Percentiles rank a stretch among this genome's conserved stretches.
phyloP scores from a whole-genome alignment of 2,797 vertebrate genomes.

The Crypturellus tataupa region DNA sequence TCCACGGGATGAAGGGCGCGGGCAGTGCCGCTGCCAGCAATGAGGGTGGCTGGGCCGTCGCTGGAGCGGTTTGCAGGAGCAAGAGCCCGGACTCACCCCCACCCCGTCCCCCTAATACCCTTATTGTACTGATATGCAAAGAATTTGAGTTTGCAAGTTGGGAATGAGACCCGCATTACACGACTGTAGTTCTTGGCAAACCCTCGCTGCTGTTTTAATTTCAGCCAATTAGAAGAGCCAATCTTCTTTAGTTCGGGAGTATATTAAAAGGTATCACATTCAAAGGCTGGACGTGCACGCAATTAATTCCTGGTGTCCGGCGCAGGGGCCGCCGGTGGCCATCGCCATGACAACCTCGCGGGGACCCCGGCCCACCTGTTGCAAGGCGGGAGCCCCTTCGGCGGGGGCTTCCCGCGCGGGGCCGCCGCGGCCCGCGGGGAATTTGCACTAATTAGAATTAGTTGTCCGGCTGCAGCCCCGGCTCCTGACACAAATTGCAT shows the following conservation, averaged over 20 bases:
- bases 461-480: slow-evolving; percentile 87
- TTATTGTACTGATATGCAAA: slow-evolving; percentile 50
- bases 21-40: background rate
- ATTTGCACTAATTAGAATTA: slow-evolving; percentile 90
- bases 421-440: slow-evolving; percentile 83
- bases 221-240: slow-evolving; percentile 81
- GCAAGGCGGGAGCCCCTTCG: slow-evolving; percentile 73
- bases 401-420: slow-evolving; percentile 76
- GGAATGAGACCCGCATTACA: slow-evolving; percentile 46
- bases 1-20: background rate
- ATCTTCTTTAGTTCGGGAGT: slow-evolving; percentile 75
- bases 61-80: slow-evolving; percentile 13
- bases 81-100: no score
- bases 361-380: slow-evolving; percentile 85
- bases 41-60: background rate
- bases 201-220: slow-evolving; percentile 74
- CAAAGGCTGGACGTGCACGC: slow-evolving; percentile 76
- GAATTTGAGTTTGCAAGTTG: slow-evolving; percentile 53
- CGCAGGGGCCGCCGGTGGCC: slow-evolving; percentile 80
- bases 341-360: slow-evolving; percentile 77
- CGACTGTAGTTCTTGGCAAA: slow-evolving; percentile 66
- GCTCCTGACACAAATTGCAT: slow-evolving; percentile 89
- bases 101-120: background rate
- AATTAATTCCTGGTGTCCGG: slow-evolving; percentile 83
- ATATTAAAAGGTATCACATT: slow-evolving; percentile 79